Evolutionary conservation across 92 coral and sea anemone species (phyloP).

Genomic region (Montipora capitata): DNA sequence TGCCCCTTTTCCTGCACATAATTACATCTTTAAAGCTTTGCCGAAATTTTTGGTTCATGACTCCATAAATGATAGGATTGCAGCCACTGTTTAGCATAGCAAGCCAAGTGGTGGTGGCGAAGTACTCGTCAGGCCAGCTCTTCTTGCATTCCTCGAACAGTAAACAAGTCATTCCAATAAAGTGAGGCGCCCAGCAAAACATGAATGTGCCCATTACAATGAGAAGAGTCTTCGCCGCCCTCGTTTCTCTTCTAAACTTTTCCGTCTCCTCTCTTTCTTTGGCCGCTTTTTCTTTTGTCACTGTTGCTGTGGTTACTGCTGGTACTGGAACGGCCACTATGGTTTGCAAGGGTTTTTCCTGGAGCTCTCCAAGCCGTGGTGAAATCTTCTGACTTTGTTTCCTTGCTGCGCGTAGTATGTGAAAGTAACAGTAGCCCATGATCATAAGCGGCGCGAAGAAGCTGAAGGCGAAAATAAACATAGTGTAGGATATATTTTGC

Average conservation of each 20-base stretch:
- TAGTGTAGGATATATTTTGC: slow-evolving; percentile 76
- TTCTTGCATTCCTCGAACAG: slow-evolving; percentile 72
- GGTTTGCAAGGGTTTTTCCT: slow-evolving; percentile 72
- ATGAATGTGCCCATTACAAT: slow-evolving; percentile 92
- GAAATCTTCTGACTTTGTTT: slow-evolving; percentile 72
- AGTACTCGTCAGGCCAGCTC: slow-evolving; percentile 88
- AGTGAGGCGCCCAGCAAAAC: slow-evolving; percentile 92
- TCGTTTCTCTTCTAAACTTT: slow-evolving; percentile 81
- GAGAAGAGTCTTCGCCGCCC: slow-evolving; percentile 89
- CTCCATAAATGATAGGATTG: slow-evolving; percentile 91
- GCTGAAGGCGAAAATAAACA: slow-evolving; percentile 84
- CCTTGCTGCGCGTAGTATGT: slow-evolving; percentile 88
- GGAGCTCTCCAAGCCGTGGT: slow-evolving; percentile 78
- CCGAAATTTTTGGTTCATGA: slow-evolving; percentile 86
- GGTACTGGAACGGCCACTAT: slow-evolving; percentile 72
- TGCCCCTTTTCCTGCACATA: slow-evolving; percentile 57
- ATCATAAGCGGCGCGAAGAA: slow-evolving; percentile 80
- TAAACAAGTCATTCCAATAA: slow-evolving; percentile 91
- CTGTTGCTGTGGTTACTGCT: slow-evolving; percentile 9
- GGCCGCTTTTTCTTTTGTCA: slow-evolving; percentile 34
- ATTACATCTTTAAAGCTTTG: slow-evolving; percentile 85
- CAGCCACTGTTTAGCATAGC: slow-evolving; percentile 96
- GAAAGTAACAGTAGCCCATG: slow-evolving; percentile 84
- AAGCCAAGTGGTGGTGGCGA: slow-evolving; percentile 93
- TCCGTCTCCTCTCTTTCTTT: slow-evolving; percentile 75